Evolutionary conservation across 2,797 vertebrate species (phyloP), one percentile per base, ranked within the genome.

Genomic region (Spondyliosoma cantharus): DNA sequence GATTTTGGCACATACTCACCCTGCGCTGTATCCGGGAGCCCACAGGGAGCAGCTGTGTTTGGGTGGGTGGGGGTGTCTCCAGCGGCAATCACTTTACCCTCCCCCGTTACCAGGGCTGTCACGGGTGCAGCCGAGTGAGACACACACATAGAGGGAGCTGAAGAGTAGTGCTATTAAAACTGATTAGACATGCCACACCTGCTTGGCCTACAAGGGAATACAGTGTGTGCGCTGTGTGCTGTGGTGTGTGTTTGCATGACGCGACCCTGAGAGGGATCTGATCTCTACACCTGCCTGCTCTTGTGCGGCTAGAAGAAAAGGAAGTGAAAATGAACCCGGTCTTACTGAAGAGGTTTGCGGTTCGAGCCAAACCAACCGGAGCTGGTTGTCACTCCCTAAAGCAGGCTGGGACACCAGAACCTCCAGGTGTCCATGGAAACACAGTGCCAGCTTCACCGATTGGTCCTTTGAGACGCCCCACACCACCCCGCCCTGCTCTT

Each of bases 21-120:
- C 80, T 15, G 64, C 46, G 86, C 86, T 70, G 82, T 74, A 91
- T 92, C 78, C 67, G 67, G 87, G 61, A 82, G 22, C 85, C 93
- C 84, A 91, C 91, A 74, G 92, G 82, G 95, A 95, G 90, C 96
- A 96, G 95, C 94, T 96, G 95, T 93, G 94, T 93, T 91, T 82
- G 88, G 93, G 53, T 75, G 68, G 50, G 61, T 76, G 84, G 50
- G 68, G 82, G 84, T 22, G 78, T 85, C 86, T 83, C 81, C 76
- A 82, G 78, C 20, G 56, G 75, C 80, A 43, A 22, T 83, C 80
- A 49, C 79, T 71, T 74, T 49, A 77, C 78, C 87, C 83, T 81
- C 82, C 76, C 84, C 78, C 15, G 19, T 82, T 83, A 86, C 80
- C 68, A 67, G 78, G 94, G 87, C 94, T 96, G 96, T 96, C 95